A percentile compares a stretch with the other conserved stretches of the same genome.
Conservation (phyloP, 1,140 invertebrate genomes). For the Pissodes strobi region DNA sequence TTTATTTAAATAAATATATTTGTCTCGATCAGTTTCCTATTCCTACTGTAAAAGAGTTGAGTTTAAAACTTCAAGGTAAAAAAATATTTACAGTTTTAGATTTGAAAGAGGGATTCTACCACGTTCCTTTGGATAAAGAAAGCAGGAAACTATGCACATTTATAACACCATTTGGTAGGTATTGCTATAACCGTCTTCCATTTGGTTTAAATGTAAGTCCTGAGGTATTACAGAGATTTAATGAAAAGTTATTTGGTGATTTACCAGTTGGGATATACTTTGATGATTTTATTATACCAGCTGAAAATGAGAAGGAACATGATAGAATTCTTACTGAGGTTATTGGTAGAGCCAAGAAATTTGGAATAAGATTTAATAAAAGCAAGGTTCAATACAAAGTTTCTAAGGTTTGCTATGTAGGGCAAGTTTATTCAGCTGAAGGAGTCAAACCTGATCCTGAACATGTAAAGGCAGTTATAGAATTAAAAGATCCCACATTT, state of each 20-base stretch:
- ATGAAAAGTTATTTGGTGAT: constrained; percentile 35
- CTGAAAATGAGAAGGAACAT: constrained; percentile 29
- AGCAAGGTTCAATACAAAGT: constrained; percentile 35
- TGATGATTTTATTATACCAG: constrained; percentile 34
- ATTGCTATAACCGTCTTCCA: constrained; percentile 47
- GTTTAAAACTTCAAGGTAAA: constrained; percentile 48
- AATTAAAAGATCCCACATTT: constrained; percentile 28
- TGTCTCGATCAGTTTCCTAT: constrained; percentile 24
- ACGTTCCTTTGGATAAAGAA: constrained; percentile 50
- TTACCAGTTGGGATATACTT: constrained; percentile 33
- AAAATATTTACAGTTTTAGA: constrained; percentile 57
- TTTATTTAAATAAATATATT: constrained; percentile 20
- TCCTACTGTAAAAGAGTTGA: constrained; percentile 52
- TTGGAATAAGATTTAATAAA: constrained; percentile 33
- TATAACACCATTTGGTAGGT: constrained; percentile 52
- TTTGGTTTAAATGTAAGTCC: constrained; percentile 53
- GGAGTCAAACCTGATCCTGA: constrained; percentile 28
- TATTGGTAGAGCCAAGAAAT: constrained; percentile 11
- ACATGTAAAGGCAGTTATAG: constrained; percentile 27
- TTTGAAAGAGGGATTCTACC: too few relatives aligned
- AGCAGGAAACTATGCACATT: constrained; percentile 50
- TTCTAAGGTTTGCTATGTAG: constrained; percentile 28
- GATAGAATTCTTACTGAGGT: too few relatives aligned
- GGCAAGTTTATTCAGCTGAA: constrained; percentile 28
- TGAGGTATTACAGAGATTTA: constrained; percentile 55